Evolutionary conservation across 2,113 vertebrate genomes (phyloP), one percentile per base, ranked within the genome.

Genomic region (Syngnathus scovelli): DNA sequence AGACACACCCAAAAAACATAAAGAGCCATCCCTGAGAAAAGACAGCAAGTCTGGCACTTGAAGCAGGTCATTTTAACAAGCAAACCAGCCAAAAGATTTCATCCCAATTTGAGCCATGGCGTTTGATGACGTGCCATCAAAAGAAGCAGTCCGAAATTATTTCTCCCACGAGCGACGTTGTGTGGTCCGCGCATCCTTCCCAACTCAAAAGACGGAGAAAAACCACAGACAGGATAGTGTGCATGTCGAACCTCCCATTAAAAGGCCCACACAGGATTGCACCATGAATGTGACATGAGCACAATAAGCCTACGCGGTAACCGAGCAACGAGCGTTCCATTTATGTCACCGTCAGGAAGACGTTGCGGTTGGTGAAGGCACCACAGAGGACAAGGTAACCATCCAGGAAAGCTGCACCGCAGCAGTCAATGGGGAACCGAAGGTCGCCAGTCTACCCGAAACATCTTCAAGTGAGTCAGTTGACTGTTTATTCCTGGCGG

Each of bases 401-500:
- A 21, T 13, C 10, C 38, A 3, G 10, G 84, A 46, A 33, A 83
- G 60, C 60, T 3, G 55, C 55, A 6, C 15, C 27, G 55, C 27
- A 36, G 33, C 27, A 36, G 55, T 58, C 5, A 58, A 58, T 36
- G 23, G 23, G 55, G 55, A 58, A 33, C 4, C 27, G 0, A 33
- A 58, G 13, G 55, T 54, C 1, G 0, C 54, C 61, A 36, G 70
- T 52, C 85, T 68, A 36, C 83, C 87, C 0, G 95, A 98, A 62
- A 52, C 86, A 19, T 23, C 83, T 43, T 87, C 76, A 66, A 94
- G 96, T 98, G 91, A 94, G 91, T 69, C 41, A 44, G 6, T 8
- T 5, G 27, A 36, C 27, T 8, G 11, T 1, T 44, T 62, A 13
- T 27, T 27, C 41, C 15, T 12, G 41, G 39, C 15, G 11, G n/a